Conservation (phyloP, 2,113 vertebrate genomes). For the Austrofundulus limnaeus region DNA sequence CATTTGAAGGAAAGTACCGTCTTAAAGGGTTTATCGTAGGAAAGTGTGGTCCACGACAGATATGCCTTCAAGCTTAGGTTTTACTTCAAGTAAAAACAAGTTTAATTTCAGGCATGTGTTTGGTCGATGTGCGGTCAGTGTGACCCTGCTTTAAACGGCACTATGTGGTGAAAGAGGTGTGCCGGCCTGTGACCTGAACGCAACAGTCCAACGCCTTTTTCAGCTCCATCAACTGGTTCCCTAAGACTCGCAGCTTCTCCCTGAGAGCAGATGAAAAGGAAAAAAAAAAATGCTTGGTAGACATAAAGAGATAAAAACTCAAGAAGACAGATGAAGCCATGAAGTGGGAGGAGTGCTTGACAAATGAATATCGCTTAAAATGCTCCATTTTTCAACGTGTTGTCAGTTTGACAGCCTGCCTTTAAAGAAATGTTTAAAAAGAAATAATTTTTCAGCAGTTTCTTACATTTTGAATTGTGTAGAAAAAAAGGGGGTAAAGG, state of each 20-base stretch:
- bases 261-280: constrained; percentile 67
- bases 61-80: not conserved
- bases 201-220: constrained; percentile 80
- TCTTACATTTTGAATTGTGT: no score
- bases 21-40: not conserved
- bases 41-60: not conserved
- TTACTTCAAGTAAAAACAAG: not conserved
- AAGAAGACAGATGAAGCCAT: not conserved
- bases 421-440: not conserved
- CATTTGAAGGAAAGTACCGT: not conserved
- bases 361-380: not conserved
- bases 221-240: constrained; percentile 82
- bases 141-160: constrained; percentile 35
- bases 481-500: no score
- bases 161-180: constrained; percentile 67
- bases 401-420: not conserved
- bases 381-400: not conserved
- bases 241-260: constrained; percentile 83
- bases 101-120: not conserved
- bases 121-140: not conserved
- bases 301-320: not conserved
- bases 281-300: not conserved
- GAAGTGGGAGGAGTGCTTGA: no score
- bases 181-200: constrained; percentile 50
- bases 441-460: no score